phyloP scores from a whole-genome alignment of 2,113 vertebrate species.

The Onychostruthus taczanowskii region DNA sequence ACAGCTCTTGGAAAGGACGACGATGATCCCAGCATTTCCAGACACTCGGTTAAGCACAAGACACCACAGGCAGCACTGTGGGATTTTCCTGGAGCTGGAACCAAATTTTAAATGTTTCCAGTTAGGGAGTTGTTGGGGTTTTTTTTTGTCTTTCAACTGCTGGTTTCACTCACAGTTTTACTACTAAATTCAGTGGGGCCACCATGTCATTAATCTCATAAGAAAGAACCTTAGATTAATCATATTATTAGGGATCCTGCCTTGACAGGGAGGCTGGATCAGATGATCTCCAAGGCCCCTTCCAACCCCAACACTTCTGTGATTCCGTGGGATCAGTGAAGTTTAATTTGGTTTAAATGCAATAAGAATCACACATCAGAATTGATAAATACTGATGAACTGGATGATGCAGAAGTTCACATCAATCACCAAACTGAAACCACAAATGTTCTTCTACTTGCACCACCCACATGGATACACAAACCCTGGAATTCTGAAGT shows the following conservation, averaged over 20 bases:
- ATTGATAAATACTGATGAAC: not conserved
- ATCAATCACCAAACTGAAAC: not conserved
- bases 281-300: not conserved
- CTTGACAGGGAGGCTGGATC: no score
- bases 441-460: not conserved
- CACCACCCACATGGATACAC: not conserved
- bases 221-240: not conserved
- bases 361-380: not conserved
- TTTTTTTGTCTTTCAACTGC: not conserved
- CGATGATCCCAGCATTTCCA: not conserved
- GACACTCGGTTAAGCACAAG: not conserved
- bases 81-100: constrained; percentile 1
- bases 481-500: not conserved
- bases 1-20: not conserved
- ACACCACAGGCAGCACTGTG: not conserved
- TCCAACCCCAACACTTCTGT: not conserved
- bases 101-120: not conserved
- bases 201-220: not conserved
- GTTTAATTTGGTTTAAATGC: not conserved
- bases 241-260: not conserved
- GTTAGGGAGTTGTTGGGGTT: not conserved
- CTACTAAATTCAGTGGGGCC: not conserved
- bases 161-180: not conserved
- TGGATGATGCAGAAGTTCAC: not conserved
- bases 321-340: not conserved